Percentiles rank a stretch among this genome's conserved stretches.
Conservation (phyloP, 2,797 vertebrate genomes). For the Zalophus californianus region DNA sequence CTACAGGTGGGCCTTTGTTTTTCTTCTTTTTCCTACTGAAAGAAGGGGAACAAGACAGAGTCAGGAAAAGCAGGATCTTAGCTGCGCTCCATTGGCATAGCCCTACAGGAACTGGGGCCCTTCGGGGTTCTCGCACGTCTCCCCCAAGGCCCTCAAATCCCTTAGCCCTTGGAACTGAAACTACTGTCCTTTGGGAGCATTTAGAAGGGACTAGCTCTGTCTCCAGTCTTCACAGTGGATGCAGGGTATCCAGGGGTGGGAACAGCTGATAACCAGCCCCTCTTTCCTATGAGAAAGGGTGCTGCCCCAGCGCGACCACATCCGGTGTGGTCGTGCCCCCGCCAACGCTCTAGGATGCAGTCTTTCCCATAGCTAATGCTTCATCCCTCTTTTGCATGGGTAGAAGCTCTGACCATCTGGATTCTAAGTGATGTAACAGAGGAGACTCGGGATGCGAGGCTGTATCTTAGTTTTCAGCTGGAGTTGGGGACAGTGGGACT, state of each 20-base stretch:
- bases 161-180: background rate
- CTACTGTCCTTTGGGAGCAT: background rate
- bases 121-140: background rate
- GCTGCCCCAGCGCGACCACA: background rate
- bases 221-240: background rate
- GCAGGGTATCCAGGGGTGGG: background rate
- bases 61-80: background rate
- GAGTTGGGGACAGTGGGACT: background rate
- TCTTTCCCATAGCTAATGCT: fast-evolving
- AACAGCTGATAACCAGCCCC: background rate
- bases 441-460: background rate
- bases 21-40: conserved; percentile 88
- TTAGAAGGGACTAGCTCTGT: background rate
- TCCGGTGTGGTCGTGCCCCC: background rate
- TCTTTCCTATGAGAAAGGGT: background rate
- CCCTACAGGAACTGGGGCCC: background rate
- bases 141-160: background rate
- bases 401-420: background rate
- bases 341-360: background rate
- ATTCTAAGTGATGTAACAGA: background rate
- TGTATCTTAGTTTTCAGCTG: background rate
- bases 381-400: background rate
- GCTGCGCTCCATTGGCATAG: fast-evolving
- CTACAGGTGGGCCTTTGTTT: conserved; percentile 86
- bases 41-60: background rate